Conservation (phyloP, 2,888 invertebrate genomes). For the Drosophila aldrichi region DNA sequence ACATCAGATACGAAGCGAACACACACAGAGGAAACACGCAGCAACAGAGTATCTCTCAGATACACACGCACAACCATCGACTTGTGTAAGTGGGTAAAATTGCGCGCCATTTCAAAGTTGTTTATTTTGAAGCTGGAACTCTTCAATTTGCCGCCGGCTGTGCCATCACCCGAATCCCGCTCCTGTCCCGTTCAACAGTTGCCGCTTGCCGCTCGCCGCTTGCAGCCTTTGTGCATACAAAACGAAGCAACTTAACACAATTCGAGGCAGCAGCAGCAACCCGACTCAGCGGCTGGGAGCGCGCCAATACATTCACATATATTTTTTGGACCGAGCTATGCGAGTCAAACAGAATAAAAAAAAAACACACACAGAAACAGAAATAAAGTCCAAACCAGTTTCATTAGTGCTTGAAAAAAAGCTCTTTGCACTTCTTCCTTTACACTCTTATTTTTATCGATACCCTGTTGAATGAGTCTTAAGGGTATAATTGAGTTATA, state of each 20-base stretch:
- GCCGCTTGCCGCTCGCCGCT: slow-evolving; percentile 10
- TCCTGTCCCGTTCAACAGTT: slow-evolving; percentile 13
- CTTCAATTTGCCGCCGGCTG: slow-evolving; percentile 50
- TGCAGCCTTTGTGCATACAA: slow-evolving; percentile 69
- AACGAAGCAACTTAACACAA: slow-evolving; percentile 75
- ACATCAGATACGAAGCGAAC: slow-evolving; percentile 34
- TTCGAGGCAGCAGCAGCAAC: slow-evolving; percentile 53
- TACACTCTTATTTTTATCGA: slow-evolving; percentile 24
- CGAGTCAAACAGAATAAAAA: slow-evolving; percentile 12
- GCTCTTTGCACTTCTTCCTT: slow-evolving; percentile 75
- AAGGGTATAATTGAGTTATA: not conserved
- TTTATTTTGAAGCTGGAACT: slow-evolving; percentile 68
- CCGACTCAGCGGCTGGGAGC: slow-evolving; percentile 40
- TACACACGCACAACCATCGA: slow-evolving; percentile 32
- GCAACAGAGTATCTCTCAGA: slow-evolving; percentile 48
- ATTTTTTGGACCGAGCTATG: slow-evolving; percentile 22
- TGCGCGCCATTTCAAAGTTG: slow-evolving; percentile 78
- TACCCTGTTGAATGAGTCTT: not conserved
- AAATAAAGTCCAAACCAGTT: slow-evolving; percentile 63
- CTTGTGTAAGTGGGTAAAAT: slow-evolving; percentile 58
- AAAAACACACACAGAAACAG: slow-evolving; percentile 18
- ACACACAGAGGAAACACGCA: slow-evolving; percentile 18
- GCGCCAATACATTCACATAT: slow-evolving; percentile 35
- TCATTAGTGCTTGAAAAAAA: slow-evolving; percentile 59
- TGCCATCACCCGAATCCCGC: slow-evolving; percentile 5